Conservation (phyloP, 2,888 invertebrate genomes). For the Temnothorax unifasciatus region DNA sequence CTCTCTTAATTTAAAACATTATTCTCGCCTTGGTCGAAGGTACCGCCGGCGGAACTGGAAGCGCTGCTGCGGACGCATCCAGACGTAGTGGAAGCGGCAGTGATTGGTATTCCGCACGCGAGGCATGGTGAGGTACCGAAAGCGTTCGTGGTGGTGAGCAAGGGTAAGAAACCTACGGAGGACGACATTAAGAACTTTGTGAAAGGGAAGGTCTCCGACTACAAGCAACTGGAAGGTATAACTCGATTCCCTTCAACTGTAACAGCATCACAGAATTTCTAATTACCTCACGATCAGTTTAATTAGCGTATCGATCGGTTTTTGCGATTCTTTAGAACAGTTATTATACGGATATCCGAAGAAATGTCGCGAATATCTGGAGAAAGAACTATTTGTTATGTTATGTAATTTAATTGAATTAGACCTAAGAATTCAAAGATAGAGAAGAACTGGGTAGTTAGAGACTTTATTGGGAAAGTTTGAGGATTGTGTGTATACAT, state of each 20-base stretch:
- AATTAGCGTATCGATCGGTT: not conserved
- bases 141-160: conserved; percentile 90
- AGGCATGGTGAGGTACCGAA: conserved; percentile 91
- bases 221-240: conserved; percentile 89
- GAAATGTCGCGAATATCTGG: not conserved
- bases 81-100: conserved; percentile 92
- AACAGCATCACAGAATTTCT: not conserved
- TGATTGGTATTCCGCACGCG: conserved; percentile 92
- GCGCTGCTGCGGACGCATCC: conserved; percentile 91
- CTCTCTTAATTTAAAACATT: conserved; percentile 28
- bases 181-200: conserved; percentile 89
- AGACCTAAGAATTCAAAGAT: not conserved
- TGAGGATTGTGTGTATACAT: not conserved
- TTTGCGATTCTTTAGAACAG: not conserved
- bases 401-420: not conserved
- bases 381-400: not conserved
- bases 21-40: conserved; percentile 87
- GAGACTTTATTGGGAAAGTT: not conserved
- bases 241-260: not conserved
- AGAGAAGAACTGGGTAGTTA: not conserved
- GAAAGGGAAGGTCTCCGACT: conserved; percentile 90
- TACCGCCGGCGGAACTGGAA: conserved; percentile 96
- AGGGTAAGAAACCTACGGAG: conserved; percentile 85
- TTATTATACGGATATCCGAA: not conserved
- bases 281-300: not conserved